Base-by-base conservation (phyloP, 2,797 vertebrate species). In the Furcifer pardalis region DNA sequence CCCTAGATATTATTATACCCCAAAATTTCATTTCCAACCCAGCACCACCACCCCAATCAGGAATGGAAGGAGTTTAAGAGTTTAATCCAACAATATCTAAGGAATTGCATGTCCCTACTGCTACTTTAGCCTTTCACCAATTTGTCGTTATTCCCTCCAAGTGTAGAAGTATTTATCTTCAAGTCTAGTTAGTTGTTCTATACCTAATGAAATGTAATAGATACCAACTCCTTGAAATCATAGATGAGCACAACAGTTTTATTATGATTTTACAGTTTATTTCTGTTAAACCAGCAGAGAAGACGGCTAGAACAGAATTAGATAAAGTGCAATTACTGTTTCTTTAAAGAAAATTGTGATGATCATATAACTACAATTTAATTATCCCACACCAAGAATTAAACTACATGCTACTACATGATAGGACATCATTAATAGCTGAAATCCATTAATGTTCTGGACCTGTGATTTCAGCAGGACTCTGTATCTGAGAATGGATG, bases 281-380 rank as follows among this genome's bases (percentile, higher is more conserved):
- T 35, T 76, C 7, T 49, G 9, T 40, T 66, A 63, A 65, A 23
- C 15, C 23, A 27, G 27, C 21, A 60, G 9, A 81, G 25, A 23
- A 82, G 44, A 30, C 56, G n/a, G 4, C 60, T 37, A 30, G 4
- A 25, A 62, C 17, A 19, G 30, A 49, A 13, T 79, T 59, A 37
- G 32, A 65, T 37, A 30, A 13, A 75, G 44, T 56, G 44, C 44
- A 79, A 4, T n/a, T 46, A 30, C 44, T 84, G 19, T 89, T 82
- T 91, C 84, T 78, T 82, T 89, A 91, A 87, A 79, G 0, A 82
- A 86, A 75, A 83, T 82, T 88, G 80, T 75, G 87, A 90, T 88
- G 89, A 91, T 90, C 52, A 68, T 86, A 23, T 75, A 35, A 21
- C 32, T 32, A 75, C 49, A 52, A 73, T 13, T 27, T 30, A 46